Conservation (phyloP, 2,797 vertebrate genomes). For the Lacerta bilineata region DNA sequence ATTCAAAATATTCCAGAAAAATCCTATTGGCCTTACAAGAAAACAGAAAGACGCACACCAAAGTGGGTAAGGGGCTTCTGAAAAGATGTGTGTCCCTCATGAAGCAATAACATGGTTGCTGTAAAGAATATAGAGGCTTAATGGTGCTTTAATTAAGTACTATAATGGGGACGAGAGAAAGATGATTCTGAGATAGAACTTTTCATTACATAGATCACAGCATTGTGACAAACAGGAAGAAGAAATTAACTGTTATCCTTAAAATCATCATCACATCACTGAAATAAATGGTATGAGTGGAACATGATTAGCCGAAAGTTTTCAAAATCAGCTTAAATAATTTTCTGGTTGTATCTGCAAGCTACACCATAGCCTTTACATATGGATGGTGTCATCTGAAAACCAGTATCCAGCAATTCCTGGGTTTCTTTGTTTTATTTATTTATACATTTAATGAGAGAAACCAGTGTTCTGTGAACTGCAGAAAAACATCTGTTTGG, state of each 20-base stretch:
- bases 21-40: neutral
- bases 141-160: neutral
- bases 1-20: neutral
- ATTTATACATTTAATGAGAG: constrained; percentile 41
- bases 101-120: neutral
- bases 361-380: neutral
- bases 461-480: constrained; percentile 50
- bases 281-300: constrained; percentile 22
- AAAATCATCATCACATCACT: neutral
- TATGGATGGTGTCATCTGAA: neutral
- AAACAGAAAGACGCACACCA: neutral
- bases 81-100: neutral
- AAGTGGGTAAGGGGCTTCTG: neutral
- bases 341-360: neutral
- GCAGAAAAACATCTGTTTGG: constrained; percentile 27
- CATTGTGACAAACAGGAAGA: neutral
- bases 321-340: neutral
- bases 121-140: constrained; percentile 13
- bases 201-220: neutral
- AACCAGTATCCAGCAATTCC: neutral
- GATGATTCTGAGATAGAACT: neutral
- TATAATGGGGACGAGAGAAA: neutral
- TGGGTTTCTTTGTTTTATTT: constrained; percentile 31
- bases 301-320: neutral
- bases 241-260: constrained; percentile 9